Evolutionary conservation across 1,140 invertebrate species (phyloP).

Genomic region (Brachionus rubens): DNA sequence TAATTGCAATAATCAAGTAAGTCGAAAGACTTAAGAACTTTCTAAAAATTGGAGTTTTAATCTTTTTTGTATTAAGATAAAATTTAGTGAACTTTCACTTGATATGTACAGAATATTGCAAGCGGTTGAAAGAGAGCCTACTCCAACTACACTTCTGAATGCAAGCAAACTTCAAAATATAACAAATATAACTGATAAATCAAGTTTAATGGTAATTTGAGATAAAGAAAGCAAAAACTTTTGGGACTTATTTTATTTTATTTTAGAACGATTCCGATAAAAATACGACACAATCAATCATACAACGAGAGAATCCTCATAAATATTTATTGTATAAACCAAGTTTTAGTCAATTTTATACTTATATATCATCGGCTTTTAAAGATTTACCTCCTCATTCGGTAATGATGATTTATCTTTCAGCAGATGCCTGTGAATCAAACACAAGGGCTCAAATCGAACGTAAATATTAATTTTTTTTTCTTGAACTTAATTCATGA

Average conservation of each 20-base stretch:
- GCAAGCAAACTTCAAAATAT: constrained; percentile 23
- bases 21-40: constrained; percentile 49
- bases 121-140: constrained; percentile 83
- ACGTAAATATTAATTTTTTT: neutral
- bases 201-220: constrained; percentile 17
- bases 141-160: constrained; percentile 69
- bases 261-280: neutral
- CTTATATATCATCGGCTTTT: constrained; percentile 87
- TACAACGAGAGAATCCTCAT: constrained; percentile 84
- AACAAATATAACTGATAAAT: neutral
- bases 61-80: constrained; percentile 65
- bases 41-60: constrained; percentile 37
- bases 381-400: constrained; percentile 87
- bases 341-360: constrained; percentile 84
- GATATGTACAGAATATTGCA: constrained; percentile 98
- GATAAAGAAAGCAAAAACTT: too few relatives aligned
- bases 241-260: too few relatives aligned
- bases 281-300: constrained; percentile 8
- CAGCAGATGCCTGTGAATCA: constrained; percentile 68
- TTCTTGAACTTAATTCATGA: neutral
- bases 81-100: constrained; percentile 92
- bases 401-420: constrained; percentile 84
- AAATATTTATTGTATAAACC: constrained; percentile 94
- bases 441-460: constrained; percentile 43
- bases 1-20: constrained; percentile 78